Evolutionary conservation across 1,140 invertebrate genomes (phyloP), one percentile per base, ranked within the genome.

Genomic region (Drosophila seguyi): DNA sequence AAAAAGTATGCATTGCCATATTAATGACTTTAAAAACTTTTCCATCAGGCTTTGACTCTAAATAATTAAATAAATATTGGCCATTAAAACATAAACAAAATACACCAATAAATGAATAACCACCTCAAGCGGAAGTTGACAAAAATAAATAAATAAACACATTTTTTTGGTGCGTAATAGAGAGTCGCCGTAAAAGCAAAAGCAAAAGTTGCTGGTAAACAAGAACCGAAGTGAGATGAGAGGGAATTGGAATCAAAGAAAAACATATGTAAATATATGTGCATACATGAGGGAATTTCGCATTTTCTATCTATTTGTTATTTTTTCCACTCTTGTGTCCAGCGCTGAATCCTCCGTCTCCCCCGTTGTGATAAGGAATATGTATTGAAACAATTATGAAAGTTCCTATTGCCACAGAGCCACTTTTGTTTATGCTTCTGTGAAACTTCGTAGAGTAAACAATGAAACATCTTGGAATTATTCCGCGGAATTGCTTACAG

Each of bases 71-170:
- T 38, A 55, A 55, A 55, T 55, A 55, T 55, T 55, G 52, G 5
- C 3, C 20, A 16, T 22, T 25, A 25, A 55, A 38, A 25, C 34
- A 55, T 55, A 55, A 55, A 55, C 18, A 36, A 55, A 55, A 55
- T 55, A 22, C 14, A 53, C 14, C 31, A 79, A 45, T 55, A 79
- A 87, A 88, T 77, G 61, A 67, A 13, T 27, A 25, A 65, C 60
- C 58, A 82, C 59, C 27, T 66, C 63, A 75, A 87, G 66, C 84
- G 84, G 84, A 87, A 88, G 79, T 87, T 79, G 79, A 63, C 71
- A 50, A 53, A 82, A 52, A 79, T n/a, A 82, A 45, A 80, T 69
- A 62, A 86, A 83, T 52, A 77, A 47, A 44, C 59, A 58, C 14
- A 53, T 55, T 81, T 72, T 68, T 65, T 67, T 48, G 62, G 73